Evolutionary conservation across 2,113 vertebrate species (phyloP), one percentile per base, ranked within the genome.

Genomic region (Myrmophylax atrothorax): DNA sequence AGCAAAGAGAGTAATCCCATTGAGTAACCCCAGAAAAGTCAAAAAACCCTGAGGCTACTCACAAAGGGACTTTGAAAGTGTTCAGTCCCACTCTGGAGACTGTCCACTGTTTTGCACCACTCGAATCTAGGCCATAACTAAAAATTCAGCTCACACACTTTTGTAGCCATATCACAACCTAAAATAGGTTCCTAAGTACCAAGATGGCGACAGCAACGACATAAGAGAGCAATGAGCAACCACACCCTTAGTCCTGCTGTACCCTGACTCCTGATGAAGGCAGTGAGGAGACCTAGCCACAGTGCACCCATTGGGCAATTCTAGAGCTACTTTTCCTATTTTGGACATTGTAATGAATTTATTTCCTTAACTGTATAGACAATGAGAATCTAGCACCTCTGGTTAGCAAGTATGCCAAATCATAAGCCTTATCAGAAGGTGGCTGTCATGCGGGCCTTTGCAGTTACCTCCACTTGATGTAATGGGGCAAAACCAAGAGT

Each of bases 251-350:
- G 38, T 9, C 8, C 25, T 59, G 31, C 28, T 1, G 0, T 29
- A 17, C 0, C 0, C 42, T 44, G 19, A 7, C 18, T 91, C 3
- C n/a, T 46, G 14, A 1, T 17, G 29, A 35, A 59, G 10, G 50
- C 59, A 84, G 18, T 23, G 22, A 13, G 59, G 18, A 81, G 25
- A 68, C 20, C 6, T 29, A 18, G 29, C 7, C 28, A 35, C 38
- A 15, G 9, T 53, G 35, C 9, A 55, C 38, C 0, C 0, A 12
- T 10, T 20, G 38, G 26, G 17, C 7, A 47, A 18, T 85, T 63
- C 44, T n/a, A 29, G 38, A 50, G 35, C 35, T 47, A 3, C 1
- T 15, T 8, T 47, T 42, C 44, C 49, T 52, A 3, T 37, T 64
- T 47, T 7, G 33, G 13, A 19, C 58, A 66, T 14, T 1, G 1